Evolutionary conservation across 2,888 invertebrate genomes (phyloP).

Genomic region (Orthonevra nobilis): DNA sequence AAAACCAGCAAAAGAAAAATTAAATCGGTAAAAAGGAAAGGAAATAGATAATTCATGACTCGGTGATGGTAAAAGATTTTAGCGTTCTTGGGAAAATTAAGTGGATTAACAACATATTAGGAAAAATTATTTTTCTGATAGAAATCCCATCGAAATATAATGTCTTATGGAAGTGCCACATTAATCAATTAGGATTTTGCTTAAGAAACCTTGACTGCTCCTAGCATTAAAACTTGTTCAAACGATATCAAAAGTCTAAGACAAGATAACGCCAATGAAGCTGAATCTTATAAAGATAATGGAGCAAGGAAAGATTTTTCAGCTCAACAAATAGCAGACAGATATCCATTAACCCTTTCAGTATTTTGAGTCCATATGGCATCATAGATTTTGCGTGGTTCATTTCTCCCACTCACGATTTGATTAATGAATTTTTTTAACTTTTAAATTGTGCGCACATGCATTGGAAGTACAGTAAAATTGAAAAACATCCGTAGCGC

Average conservation of each 20-base stretch:
- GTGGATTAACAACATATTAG: conserved; percentile 18
- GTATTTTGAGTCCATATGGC: too few species aligned
- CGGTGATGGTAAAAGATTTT: conserved; percentile 23
- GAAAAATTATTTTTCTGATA: conserved; percentile 14
- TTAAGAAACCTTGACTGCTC: conserved; percentile 3
- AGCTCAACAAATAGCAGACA: too few species aligned
- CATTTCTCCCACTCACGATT: too few species aligned
- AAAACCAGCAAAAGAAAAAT: conserved; percentile 9
- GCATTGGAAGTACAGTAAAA: too few species aligned
- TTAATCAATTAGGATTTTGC: conserved; percentile 20
- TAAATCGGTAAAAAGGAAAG: neutral
- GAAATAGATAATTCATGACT: conserved; percentile 3
- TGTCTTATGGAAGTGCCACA: conserved; percentile 10
- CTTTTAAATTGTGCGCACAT: too few species aligned
- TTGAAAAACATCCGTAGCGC: too few species aligned
- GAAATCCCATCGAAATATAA: conserved; percentile 21
- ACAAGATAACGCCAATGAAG: too few species aligned
- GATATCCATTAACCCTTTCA: too few species aligned
- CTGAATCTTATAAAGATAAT: too few species aligned
- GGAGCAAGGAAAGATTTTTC: too few species aligned
- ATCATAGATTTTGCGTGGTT: too few species aligned
- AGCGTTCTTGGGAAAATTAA: conserved; percentile 10
- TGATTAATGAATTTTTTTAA: too few species aligned
- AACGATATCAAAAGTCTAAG: neutral
- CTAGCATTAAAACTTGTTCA: neutral